Evolutionary conservation across 2,113 vertebrate genomes (phyloP).

Genomic region (Embiotoca jacksoni): DNA sequence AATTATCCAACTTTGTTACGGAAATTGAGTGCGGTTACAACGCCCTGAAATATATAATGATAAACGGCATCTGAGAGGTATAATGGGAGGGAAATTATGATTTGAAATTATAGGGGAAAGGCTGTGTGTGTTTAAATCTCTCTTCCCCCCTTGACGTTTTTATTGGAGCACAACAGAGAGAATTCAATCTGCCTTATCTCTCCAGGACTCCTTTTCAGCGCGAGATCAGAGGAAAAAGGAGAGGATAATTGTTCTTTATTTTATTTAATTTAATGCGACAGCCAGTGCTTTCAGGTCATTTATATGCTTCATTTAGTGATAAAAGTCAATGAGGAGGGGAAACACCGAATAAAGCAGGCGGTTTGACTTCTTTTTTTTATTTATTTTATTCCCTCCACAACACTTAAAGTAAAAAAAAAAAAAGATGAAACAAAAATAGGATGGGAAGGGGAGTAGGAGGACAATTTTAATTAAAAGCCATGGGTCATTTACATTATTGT

Average conservation of each 20-base stretch:
- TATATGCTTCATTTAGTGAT: constrained; percentile 95
- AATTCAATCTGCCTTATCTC: constrained; percentile 92
- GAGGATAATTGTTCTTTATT: constrained; percentile 92
- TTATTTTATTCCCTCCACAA: constrained; percentile 63
- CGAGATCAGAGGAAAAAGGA: constrained; percentile 87
- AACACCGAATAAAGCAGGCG: constrained; percentile 54
- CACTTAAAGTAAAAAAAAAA: constrained; percentile 65
- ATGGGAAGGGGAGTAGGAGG: constrained; percentile 20
- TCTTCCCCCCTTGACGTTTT: constrained; percentile 79
- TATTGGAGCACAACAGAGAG: constrained; percentile 82
- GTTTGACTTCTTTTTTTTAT: constrained; percentile 65
- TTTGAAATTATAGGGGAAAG: constrained; percentile 80
- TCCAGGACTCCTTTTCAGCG: constrained; percentile 87
- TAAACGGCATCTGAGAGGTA: constrained; percentile 67
- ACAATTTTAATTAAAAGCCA: constrained; percentile 83
- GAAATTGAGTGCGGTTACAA: constrained; percentile 53
- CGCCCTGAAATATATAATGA: constrained; percentile 69
- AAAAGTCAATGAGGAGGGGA: constrained; percentile 87
- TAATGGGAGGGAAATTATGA: constrained; percentile 83
- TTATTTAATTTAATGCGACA: constrained; percentile 91
- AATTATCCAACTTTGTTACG: constrained; percentile 68
- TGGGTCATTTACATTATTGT: constrained; percentile 84
- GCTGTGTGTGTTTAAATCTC: constrained; percentile 75
- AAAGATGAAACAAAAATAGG: constrained; percentile 69
- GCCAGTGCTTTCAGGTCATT: constrained; percentile 90